phyloP scores from a whole-genome alignment of 2,888 invertebrate genomes.

The Drosophila percnosoma region DNA sequence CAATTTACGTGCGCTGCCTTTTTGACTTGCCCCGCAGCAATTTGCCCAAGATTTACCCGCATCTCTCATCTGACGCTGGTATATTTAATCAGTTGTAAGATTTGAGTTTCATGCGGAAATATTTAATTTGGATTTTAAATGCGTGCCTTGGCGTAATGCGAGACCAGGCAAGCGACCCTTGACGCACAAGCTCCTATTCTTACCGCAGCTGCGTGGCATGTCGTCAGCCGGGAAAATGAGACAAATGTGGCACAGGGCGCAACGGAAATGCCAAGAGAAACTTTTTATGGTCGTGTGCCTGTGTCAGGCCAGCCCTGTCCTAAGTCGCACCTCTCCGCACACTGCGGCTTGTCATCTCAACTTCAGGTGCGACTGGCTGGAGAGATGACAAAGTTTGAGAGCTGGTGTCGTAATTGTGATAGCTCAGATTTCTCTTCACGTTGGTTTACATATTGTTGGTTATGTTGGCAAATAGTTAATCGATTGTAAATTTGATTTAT shows the following conservation, averaged over 20 bases:
- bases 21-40: constrained; percentile 65
- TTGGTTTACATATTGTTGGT: constrained; percentile 13
- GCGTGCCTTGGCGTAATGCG: constrained; percentile 71
- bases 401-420: constrained; percentile 33
- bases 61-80: constrained; percentile 45
- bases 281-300: constrained; percentile 58
- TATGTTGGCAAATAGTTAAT: constrained; percentile 33
- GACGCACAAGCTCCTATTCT: constrained; percentile 18
- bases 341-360: constrained; percentile 30
- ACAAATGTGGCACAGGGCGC: constrained; percentile 62
- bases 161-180: constrained; percentile 53
- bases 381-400: constrained; percentile 39
- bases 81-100: constrained; percentile 79
- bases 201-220: constrained; percentile 24
- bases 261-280: constrained; percentile 48
- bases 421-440: constrained; percentile 32
- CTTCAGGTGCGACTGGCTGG: constrained; percentile 54
- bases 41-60: constrained; percentile 28
- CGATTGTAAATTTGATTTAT: constrained; percentile 11
- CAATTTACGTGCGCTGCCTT: constrained; percentile 67
- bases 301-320: constrained; percentile 24
- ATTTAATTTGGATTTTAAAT: constrained; percentile 79
- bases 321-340: background rate
- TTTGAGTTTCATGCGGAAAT: constrained; percentile 78
- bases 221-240: constrained; percentile 48